Percentiles rank a stretch among this genome's conserved stretches.
phyloP scores from a whole-genome alignment of 2,888 invertebrate genomes.

The Psylliodes chrysocephalus region DNA sequence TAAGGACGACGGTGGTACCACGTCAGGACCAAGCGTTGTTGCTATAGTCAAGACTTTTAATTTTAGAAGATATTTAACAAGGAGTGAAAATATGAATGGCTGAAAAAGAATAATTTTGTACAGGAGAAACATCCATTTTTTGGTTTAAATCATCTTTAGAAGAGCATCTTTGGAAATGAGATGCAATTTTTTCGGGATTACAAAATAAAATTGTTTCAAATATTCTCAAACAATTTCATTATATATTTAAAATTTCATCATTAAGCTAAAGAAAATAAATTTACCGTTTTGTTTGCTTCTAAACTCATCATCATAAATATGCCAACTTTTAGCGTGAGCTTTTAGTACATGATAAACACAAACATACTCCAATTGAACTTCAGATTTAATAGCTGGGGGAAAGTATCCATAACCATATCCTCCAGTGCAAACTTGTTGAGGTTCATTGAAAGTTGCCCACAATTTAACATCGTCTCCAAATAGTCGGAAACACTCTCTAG shows the following conservation, averaged over 20 bases:
- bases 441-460: constrained; percentile 70
- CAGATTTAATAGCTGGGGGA: constrained; percentile 57
- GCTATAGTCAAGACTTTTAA: no score
- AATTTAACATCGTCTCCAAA: constrained; percentile 60
- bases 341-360: constrained; percentile 72
- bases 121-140: no score
- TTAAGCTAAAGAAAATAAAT: neutral
- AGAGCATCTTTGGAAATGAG: no score
- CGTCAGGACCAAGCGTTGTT: no score
- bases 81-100: no score
- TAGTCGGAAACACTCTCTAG: constrained; percentile 66
- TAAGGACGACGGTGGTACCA: no score
- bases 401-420: constrained; percentile 47
- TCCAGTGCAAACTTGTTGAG: constrained; percentile 52
- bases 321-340: constrained; percentile 74
- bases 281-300: constrained; percentile 50
- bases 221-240: neutral
- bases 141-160: no score
- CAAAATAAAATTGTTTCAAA: no score
- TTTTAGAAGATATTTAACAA: no score
- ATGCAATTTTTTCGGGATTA: no score
- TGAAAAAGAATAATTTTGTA: no score
- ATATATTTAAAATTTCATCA: constrained; percentile 4
- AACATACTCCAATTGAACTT: constrained; percentile 69
- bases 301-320: constrained; percentile 70